Evolutionary conservation across 1,140 invertebrate species (phyloP).

Genomic region (Habropoda laboriosa): DNA sequence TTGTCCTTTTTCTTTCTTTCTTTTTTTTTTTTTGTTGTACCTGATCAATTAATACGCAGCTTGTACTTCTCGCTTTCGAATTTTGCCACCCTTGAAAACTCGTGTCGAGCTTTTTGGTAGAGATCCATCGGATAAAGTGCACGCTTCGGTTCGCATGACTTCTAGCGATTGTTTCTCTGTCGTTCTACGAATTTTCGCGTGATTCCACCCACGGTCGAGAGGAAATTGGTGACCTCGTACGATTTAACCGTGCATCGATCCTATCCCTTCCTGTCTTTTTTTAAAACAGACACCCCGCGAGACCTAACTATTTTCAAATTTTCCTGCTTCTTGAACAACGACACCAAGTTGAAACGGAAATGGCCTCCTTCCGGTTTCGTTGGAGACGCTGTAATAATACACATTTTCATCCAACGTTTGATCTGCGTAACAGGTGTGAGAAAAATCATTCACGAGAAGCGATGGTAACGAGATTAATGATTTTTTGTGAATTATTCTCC

Average conservation of each 20-base stretch:
- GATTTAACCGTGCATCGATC: constrained; percentile 36
- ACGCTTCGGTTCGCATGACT: constrained; percentile 25
- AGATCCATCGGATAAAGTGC: neutral
- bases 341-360: too few relatives aligned
- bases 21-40: neutral
- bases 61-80: neutral
- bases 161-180: neutral
- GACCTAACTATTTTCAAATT: constrained; percentile 24
- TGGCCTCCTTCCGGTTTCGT: too few relatives aligned
- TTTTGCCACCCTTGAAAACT: neutral
- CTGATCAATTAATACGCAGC: neutral
- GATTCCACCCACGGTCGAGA: neutral
- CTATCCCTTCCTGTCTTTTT: too few relatives aligned
- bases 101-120: neutral
- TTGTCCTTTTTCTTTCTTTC: neutral
- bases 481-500: too few relatives aligned
- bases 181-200: constrained; percentile 12
- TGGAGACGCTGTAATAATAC: too few relatives aligned
- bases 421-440: too few relatives aligned
- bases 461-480: too few relatives aligned
- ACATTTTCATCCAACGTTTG: neutral
- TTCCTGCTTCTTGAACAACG: neutral
- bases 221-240: constrained; percentile 34
- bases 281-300: neutral
- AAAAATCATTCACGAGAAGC: too few relatives aligned